These are phyloP conservation scores for Crotophaga sulcirostris DNA, from an alignment of 2,113 vertebrate genomes.

Conservation along the genomic window DNA sequence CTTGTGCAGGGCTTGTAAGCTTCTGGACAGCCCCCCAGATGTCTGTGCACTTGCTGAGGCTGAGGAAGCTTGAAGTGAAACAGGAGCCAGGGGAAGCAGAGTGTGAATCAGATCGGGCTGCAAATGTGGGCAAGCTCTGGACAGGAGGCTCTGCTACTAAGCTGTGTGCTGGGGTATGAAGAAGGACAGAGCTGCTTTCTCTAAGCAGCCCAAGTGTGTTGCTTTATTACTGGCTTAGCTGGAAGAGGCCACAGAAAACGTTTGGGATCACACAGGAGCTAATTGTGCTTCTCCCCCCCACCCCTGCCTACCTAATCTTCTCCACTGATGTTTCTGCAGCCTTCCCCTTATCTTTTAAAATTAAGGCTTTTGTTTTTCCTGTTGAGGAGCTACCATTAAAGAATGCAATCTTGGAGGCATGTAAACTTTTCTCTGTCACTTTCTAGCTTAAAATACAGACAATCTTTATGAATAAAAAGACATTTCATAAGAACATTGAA, in stretches of 20 bases:
- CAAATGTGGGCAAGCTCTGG: neutral
- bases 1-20: neutral
- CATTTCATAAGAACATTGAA: neutral
- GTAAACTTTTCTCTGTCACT: neutral
- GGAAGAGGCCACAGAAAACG: neutral
- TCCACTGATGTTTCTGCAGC: neutral
- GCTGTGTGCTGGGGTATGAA: neutral
- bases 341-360: neutral
- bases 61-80: neutral
- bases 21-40: neutral
- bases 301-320: neutral
- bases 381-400: neutral
- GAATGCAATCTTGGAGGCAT: neutral
- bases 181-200: neutral
- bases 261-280: neutral
- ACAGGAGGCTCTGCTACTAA: neutral
- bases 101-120: neutral
- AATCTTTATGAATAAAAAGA: neutral
- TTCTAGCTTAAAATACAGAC: neutral
- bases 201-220: neutral
- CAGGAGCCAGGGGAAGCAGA: neutral
- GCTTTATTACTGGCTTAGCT: neutral
- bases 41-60: neutral
- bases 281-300: neutral
- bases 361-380: neutral